Evolutionary conservation across 2,113 vertebrate genomes (phyloP), one percentile per base, ranked within the genome.

Genomic region (Platichthys stellatus): DNA sequence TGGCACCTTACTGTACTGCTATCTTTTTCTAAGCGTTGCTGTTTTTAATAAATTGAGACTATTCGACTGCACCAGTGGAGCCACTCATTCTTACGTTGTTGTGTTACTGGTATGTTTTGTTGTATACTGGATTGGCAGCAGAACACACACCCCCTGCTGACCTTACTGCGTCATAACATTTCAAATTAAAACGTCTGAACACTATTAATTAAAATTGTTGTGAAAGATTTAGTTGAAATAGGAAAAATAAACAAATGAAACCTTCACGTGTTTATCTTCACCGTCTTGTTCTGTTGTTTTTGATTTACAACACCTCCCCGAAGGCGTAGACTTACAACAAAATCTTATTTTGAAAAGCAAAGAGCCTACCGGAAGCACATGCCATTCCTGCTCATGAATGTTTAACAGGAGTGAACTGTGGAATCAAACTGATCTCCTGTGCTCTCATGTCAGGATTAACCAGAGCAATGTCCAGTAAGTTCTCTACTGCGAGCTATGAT

Each of bases 391-490:
- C n/a, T 21, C 53, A 18, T 17, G 15, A 18, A 56, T 23, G 20
- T 21, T 54, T 23, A 24, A 10, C 20, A 21, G 51, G 2, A 26
- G 2, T 20, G 56, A 18, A 61, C 54, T 1, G 2, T 56, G 5
- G 11, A 28, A 7, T 31, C n/a, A 23, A 72, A 63, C 65, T 45
- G 24, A 6, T 5, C 6, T 14, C 47, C 26, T 4, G 0, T 7
- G 24, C 51, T 31, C 20, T 5, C 9, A 94, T 94, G 94, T 89
- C 90, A 4, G 21, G 68, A 17, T 60, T 91, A 35, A 38, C 75
- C 0, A 94, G 81, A 82, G 86, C 83, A 0, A 95, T 94, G 94
- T 89, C 92, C 3, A 94, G 94, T 95, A 84, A 92, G 94, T 93
- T 2, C 35, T 38, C 35, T 10, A 2, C 35, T 38, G 35, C 35